Evolutionary conservation across 2,113 vertebrate genomes (phyloP).

Genomic region (Echinops telfairi): DNA sequence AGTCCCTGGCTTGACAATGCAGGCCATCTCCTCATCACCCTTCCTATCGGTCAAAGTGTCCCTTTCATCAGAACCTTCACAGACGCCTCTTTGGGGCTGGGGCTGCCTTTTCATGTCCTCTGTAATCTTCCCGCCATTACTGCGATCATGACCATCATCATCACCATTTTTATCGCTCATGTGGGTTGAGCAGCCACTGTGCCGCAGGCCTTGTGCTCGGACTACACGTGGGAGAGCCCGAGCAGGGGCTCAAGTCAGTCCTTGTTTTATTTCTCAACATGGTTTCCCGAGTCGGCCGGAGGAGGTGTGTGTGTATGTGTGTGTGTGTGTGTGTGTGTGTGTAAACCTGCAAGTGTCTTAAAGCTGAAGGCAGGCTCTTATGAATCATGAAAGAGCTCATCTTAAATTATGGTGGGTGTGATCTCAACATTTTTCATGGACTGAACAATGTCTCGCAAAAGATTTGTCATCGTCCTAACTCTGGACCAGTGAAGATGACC

Average conservation of each 20-base stretch:
- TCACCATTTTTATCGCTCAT: not conserved
- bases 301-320: not conserved
- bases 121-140: not conserved
- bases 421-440: not conserved
- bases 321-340: not conserved
- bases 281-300: not conserved
- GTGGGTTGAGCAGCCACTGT: not conserved
- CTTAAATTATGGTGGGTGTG: not conserved
- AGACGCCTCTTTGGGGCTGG: not conserved
- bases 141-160: not conserved
- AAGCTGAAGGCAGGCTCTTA: slow-evolving; percentile 15
- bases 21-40: not conserved
- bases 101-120: not conserved
- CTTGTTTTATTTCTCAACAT: not conserved
- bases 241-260: not conserved
- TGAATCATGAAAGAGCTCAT: not conserved
- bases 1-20: fast-evolving
- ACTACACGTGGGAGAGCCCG: not conserved
- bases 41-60: not conserved
- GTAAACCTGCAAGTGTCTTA: not conserved
- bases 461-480: too few species aligned
- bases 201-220: not conserved
- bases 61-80: not conserved
- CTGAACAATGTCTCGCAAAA: not conserved
- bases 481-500: not conserved